Evolutionary conservation across 2,113 vertebrate genomes (phyloP).

Genomic region (Nothoprocta pentlandii): DNA sequence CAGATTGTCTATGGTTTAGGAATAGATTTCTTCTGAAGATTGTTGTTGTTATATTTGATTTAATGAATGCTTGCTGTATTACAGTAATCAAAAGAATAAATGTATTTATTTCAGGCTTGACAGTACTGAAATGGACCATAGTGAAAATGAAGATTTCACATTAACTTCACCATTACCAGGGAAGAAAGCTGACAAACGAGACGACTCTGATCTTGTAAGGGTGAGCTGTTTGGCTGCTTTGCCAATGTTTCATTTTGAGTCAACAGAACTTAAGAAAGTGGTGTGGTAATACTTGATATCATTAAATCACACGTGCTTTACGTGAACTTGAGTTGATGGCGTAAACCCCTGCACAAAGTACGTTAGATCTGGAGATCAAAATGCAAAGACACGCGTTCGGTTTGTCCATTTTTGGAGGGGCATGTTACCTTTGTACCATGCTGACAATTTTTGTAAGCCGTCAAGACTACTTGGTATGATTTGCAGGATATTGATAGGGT

Average conservation of each 20-base stretch:
- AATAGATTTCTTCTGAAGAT: not conserved
- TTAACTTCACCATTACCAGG: constrained; percentile 83
- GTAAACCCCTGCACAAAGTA: not conserved
- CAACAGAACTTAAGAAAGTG: not conserved
- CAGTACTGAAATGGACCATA: constrained; percentile 94
- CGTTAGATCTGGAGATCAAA: not conserved
- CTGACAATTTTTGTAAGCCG: not conserved
- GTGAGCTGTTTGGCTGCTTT: constrained; percentile 69
- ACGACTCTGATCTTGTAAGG: constrained; percentile 86
- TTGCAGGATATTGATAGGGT: not conserved
- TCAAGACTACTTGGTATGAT: not conserved
- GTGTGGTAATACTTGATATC: not conserved
- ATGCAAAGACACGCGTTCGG: not conserved
- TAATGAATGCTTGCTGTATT: not conserved
- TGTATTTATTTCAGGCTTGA: constrained; percentile 83
- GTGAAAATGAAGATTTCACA: constrained; percentile 96
- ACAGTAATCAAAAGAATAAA: not conserved
- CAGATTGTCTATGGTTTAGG: not conserved
- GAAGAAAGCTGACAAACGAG: constrained; percentile 86
- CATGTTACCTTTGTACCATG: not conserved
- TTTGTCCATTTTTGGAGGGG: not conserved
- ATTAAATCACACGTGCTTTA: not conserved
- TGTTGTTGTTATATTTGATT: not conserved
- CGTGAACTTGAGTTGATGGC: not conserved
- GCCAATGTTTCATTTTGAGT: not conserved